phyloP scores from a whole-genome alignment of 2,888 invertebrate species.

The Orthosia incerta region DNA sequence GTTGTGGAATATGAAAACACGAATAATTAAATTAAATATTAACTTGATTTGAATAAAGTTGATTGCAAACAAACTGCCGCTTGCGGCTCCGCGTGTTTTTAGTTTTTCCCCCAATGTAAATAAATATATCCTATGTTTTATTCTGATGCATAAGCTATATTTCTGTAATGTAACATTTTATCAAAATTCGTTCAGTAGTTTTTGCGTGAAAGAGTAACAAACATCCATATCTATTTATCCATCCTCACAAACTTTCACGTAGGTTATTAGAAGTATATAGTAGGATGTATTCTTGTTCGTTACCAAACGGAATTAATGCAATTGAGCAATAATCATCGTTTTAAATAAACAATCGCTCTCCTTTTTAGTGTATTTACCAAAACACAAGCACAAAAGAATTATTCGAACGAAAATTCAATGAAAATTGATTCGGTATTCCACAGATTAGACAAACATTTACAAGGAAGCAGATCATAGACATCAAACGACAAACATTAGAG shows the following conservation, averaged over 20 bases:
- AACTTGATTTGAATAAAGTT: slow-evolving; percentile 3
- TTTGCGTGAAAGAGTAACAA: too few species aligned
- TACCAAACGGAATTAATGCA: slow-evolving; percentile 3
- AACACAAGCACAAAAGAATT: slow-evolving; percentile 34
- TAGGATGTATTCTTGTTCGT: slow-evolving; percentile 3
- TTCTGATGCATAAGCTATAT: too few species aligned
- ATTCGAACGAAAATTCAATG: slow-evolving; percentile 44
- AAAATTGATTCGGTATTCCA: slow-evolving; percentile 42
- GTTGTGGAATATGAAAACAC: background rate
- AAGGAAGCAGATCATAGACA: slow-evolving; percentile 36
- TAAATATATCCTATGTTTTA: too few species aligned
- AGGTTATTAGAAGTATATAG: too few species aligned
- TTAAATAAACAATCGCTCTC: slow-evolving; percentile 19
- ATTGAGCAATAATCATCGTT: slow-evolving; percentile 20
- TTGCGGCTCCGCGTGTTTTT: too few species aligned
- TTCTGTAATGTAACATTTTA: too few species aligned
- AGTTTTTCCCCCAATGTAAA: too few species aligned
- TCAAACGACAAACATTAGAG: slow-evolving; percentile 24
- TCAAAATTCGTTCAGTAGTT: too few species aligned
- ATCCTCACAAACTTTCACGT: too few species aligned
- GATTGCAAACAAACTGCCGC: background rate
- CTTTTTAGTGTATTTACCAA: slow-evolving; percentile 3
- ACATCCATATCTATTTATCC: too few species aligned
- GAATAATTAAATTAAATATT: too few species aligned
- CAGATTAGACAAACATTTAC: slow-evolving; percentile 29